These are phyloP conservation scores for Pseudochaenichthys georgianus DNA, from an alignment of 2,797 vertebrate genomes.

Conservation along the genomic window DNA sequence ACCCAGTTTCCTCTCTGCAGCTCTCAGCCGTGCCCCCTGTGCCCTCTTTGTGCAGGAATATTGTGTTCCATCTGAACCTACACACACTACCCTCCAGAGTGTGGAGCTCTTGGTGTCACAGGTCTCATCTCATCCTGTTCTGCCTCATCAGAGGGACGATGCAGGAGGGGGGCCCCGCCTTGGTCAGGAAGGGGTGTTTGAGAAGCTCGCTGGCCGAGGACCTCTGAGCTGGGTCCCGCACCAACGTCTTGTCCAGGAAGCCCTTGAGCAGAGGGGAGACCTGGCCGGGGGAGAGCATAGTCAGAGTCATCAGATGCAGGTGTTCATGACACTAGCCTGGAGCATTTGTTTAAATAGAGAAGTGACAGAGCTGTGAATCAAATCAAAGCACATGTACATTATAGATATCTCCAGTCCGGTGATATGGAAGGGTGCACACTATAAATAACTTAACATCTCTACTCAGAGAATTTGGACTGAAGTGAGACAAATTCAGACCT, in stretches of 20 bases:
- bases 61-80: conserved; percentile 50
- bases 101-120: conserved; percentile 10
- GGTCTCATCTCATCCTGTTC: conserved; percentile 91
- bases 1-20: conserved; percentile 1
- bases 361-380: too few relatives aligned
- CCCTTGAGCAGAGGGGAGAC: conserved; percentile 93
- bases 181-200: conserved; percentile 92
- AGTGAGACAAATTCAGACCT: background rate
- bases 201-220: conserved; percentile 91
- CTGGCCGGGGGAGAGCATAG: conserved; percentile 66
- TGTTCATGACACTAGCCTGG: background rate
- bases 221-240: conserved; percentile 91
- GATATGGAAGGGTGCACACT: background rate
- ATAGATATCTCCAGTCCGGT: background rate
- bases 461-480: background rate
- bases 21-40: conserved; percentile 6
- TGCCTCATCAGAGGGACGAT: conserved; percentile 97
- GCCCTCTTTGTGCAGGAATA: conserved; percentile 55
- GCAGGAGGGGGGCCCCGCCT: conserved; percentile 91
- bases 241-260: conserved; percentile 94
- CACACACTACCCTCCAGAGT: conserved; percentile 25
- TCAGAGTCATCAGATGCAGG: background rate
- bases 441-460: background rate
- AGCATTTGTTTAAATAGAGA: background rate
- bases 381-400: background rate